Evolutionary conservation across 2,888 invertebrate genomes (phyloP).

Genomic region (Nezara viridula): DNA sequence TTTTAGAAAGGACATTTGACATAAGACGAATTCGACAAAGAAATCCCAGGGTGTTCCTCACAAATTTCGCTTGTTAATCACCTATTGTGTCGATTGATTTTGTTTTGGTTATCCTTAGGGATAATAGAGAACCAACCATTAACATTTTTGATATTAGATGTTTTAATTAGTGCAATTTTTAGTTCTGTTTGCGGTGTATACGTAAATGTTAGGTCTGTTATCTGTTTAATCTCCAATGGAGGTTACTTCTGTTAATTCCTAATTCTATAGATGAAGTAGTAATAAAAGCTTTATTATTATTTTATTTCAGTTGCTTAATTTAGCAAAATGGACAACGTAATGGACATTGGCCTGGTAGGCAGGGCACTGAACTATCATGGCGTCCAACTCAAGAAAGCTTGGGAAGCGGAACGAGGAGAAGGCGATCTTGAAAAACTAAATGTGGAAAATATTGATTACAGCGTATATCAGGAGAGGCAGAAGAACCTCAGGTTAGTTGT

Average conservation of each 20-base stretch:
- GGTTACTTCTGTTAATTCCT: background rate
- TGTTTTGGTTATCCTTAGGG: no score
- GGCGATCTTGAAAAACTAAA: conserved; percentile 78
- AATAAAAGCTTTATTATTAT: background rate
- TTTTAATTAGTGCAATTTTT: no score
- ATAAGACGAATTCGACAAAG: no score
- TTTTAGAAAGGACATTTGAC: no score
- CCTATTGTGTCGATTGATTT: no score
- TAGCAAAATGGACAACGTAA: conserved; percentile 65
- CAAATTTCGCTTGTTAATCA: no score
- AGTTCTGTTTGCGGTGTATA: no score
- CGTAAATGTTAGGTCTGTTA: background rate
- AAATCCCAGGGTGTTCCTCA: no score
- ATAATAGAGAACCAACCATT: no score
- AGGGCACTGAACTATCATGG: conserved; percentile 88
- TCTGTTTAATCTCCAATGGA: background rate
- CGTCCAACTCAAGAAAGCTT: conserved; percentile 87
- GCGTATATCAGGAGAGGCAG: conserved; percentile 79
- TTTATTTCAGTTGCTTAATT: conserved; percentile 32
- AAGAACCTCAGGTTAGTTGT: conserved; percentile 77
- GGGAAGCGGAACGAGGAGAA: conserved; percentile 87
- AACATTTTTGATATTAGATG: no score
- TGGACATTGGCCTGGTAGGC: conserved; percentile 75
- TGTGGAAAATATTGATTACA: conserved; percentile 78
- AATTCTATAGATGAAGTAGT: background rate